Percentiles rank a stretch among this genome's conserved stretches.
Evolutionary conservation across 2,797 vertebrate species (phyloP).

Genomic region (Leuciscus waleckii): DNA sequence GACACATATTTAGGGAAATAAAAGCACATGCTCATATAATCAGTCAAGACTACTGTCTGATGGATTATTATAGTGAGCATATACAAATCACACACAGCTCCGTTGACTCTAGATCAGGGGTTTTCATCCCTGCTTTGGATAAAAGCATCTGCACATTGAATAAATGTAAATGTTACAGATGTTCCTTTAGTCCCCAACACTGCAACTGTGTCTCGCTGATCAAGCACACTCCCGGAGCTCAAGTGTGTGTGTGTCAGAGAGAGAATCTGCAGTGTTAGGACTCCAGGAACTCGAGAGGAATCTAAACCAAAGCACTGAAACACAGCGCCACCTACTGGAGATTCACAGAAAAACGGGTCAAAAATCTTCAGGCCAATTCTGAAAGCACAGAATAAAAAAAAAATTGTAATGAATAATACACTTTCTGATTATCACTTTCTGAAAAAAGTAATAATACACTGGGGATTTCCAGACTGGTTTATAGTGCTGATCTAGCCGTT

Average conservation of each 20-base stretch:
- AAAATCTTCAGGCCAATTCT: not conserved
- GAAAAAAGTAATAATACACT: too few species aligned
- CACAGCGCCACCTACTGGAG: not conserved
- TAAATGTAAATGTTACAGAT: not conserved
- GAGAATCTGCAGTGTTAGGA: not conserved
- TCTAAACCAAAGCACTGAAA: not conserved
- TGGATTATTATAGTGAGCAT: not conserved
- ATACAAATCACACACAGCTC: not conserved
- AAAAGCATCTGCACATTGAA: not conserved
- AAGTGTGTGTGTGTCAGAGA: not conserved
- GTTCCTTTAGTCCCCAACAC: not conserved
- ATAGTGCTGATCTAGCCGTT: not conserved
- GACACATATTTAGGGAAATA: conserved; percentile 6
- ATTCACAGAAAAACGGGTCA: not conserved
- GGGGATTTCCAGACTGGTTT: not conserved
- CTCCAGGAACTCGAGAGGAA: not conserved
- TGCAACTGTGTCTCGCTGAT: not conserved
- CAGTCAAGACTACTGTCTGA: not conserved
- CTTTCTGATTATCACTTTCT: too few species aligned
- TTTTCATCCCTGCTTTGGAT: not conserved
- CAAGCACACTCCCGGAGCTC: not conserved
- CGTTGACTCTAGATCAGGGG: not conserved
- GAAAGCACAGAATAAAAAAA: not conserved
- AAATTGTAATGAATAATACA: not conserved
- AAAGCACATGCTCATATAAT: not conserved